Percentiles rank a stretch among this genome's conserved stretches.
These are phyloP conservation scores for Lutraria lutraria DNA, from an alignment of 2,888 invertebrate genomes.

Conservation along the genomic window DNA sequence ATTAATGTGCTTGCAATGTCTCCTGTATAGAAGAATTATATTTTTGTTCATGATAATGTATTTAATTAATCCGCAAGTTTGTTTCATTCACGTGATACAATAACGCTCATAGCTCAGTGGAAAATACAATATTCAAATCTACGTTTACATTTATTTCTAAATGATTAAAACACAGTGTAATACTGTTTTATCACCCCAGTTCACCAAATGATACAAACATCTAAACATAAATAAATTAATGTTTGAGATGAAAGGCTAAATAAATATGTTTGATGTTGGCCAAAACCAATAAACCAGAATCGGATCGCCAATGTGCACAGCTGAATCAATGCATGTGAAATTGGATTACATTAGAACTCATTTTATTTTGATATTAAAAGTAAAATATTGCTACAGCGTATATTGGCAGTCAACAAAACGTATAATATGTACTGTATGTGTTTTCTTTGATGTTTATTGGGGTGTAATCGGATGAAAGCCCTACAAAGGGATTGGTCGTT, in stretches of 20 bases:
- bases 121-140: too few relatives aligned
- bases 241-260: slow-evolving; percentile 53
- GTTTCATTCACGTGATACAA: too few relatives aligned
- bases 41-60: too few relatives aligned
- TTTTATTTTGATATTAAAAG: slow-evolving; percentile 53
- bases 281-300: slow-evolving; percentile 42
- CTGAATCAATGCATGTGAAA: slow-evolving; percentile 52
- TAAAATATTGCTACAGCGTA: slow-evolving; percentile 48
- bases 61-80: too few relatives aligned
- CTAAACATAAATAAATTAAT: slow-evolving; percentile 40
- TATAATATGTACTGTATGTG: slow-evolving; percentile 52
- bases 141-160: not conserved
- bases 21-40: too few relatives aligned
- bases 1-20: too few relatives aligned
- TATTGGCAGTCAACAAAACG: slow-evolving; percentile 58
- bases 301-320: not conserved
- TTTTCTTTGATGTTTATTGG: slow-evolving; percentile 58
- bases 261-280: slow-evolving; percentile 55
- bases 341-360: slow-evolving; percentile 55
- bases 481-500: slow-evolving; percentile 52
- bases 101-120: too few relatives aligned
- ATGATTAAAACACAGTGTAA: not conserved
- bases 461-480: slow-evolving; percentile 39
- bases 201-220: slow-evolving; percentile 24
- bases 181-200: not conserved